Conservation (phyloP, 2,113 vertebrate species). For the Vidua macroura region DNA sequence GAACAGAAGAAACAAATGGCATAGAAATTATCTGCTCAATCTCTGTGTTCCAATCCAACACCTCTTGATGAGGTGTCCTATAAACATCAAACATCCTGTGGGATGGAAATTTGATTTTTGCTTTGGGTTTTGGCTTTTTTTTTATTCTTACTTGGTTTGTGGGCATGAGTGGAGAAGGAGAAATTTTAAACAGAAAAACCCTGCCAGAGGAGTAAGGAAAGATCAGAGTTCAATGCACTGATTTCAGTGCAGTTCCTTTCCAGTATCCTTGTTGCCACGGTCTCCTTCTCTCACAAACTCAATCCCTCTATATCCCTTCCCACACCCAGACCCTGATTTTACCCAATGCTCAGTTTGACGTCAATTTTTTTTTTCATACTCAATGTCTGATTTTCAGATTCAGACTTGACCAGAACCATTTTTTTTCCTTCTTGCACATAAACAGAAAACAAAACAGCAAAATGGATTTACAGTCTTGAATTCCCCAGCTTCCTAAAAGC, state of each 20-base stretch:
- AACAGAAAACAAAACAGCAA: neutral
- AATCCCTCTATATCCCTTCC: fast-evolving
- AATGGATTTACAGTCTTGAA: neutral
- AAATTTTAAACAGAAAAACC: neutral
- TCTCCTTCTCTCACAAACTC: neutral
- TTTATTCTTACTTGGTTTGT: neutral
- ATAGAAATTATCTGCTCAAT: neutral
- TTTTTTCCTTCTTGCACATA: neutral
- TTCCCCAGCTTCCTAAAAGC: neutral
- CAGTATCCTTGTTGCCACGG: neutral
- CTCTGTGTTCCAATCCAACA: neutral
- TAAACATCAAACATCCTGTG: neutral
- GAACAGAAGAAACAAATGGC: neutral
- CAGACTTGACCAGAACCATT: neutral
- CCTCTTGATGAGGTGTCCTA: neutral
- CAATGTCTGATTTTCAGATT: neutral
- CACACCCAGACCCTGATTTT: neutral
- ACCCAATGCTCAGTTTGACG: neutral
- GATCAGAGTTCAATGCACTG: neutral
- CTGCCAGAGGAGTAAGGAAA: neutral
- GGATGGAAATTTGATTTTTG: neutral
- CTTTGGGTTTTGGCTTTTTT: neutral
- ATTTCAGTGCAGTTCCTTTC: neutral
- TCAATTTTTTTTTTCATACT: neutral
- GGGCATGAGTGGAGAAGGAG: neutral